A percentile compares a stretch with the other conserved stretches of the same genome.
These are phyloP conservation scores for Pycnonotus jocosus DNA, from an alignment of 2,113 vertebrate species.

Conservation along the genomic window DNA sequence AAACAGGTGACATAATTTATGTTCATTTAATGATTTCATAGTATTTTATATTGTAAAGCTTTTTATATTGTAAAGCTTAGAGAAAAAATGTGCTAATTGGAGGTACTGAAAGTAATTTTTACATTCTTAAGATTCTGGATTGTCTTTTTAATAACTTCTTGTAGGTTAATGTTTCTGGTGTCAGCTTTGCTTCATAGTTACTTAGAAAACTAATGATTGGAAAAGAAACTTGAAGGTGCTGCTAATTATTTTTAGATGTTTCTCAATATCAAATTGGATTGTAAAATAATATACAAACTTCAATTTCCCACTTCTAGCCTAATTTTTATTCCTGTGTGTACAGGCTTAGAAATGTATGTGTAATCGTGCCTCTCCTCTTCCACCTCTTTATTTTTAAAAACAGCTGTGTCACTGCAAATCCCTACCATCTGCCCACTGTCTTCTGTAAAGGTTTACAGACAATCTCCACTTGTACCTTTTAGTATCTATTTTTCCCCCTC, in stretches of 20 bases:
- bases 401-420: constrained; percentile 61
- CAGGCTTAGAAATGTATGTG: not conserved
- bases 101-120: not conserved
- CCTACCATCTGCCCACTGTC: constrained; percentile 41
- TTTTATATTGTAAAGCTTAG: not conserved
- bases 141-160: not conserved
- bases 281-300: not conserved
- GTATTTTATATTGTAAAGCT: no score
- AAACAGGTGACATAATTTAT: not conserved
- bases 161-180: not conserved
- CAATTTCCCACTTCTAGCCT: not conserved
- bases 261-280: not conserved
- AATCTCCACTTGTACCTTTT: constrained; percentile 30
- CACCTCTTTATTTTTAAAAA: constrained; percentile 63
- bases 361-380: constrained; percentile 28
- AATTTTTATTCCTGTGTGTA: not conserved
- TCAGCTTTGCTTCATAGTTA: not conserved
- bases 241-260: not conserved
- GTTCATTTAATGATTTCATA: not conserved
- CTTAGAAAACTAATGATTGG: not conserved
- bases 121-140: not conserved
- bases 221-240: not conserved
- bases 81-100: not conserved
- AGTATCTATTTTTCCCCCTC: not conserved
- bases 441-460: not conserved